phyloP scores from a whole-genome alignment of 2,888 invertebrate genomes.

The Ectemnius continuus region DNA sequence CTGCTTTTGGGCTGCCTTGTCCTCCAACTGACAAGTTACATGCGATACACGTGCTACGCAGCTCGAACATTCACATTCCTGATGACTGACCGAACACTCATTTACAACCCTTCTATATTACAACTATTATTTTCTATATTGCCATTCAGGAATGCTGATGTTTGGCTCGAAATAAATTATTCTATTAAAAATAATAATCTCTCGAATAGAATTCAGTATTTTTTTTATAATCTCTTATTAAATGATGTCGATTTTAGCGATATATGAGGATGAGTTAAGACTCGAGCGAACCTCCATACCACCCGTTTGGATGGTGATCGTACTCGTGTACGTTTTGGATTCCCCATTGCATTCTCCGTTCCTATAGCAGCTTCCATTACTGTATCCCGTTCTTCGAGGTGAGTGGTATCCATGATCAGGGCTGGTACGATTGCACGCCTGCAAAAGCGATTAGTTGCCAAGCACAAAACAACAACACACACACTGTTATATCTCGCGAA shows the following conservation, averaged over 20 bases:
- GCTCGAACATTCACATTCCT: too few relatives aligned
- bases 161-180: too few relatives aligned
- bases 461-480: conserved; percentile 59
- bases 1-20: not conserved
- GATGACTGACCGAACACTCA: too few relatives aligned
- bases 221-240: too few relatives aligned
- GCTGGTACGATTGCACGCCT: conserved; percentile 68
- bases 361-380: conserved; percentile 56
- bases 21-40: not conserved
- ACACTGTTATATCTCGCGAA: conserved; percentile 34
- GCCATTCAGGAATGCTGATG: too few relatives aligned
- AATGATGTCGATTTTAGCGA: too few relatives aligned
- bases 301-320: conserved; percentile 74
- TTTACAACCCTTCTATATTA: too few relatives aligned
- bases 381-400: conserved; percentile 32
- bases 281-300: conserved; percentile 66
- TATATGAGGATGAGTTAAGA: conserved; percentile 16
- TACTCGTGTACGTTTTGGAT: conserved; percentile 75
- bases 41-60: not conserved
- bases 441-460: conserved; percentile 75
- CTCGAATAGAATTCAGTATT: too few relatives aligned
- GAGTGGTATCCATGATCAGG: conserved; percentile 58
- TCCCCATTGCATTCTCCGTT: conserved; percentile 64
- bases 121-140: too few relatives aligned
- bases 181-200: too few relatives aligned